Base-by-base conservation (phyloP, 2,113 vertebrate genomes). In the Dicaeum eximium region DNA sequence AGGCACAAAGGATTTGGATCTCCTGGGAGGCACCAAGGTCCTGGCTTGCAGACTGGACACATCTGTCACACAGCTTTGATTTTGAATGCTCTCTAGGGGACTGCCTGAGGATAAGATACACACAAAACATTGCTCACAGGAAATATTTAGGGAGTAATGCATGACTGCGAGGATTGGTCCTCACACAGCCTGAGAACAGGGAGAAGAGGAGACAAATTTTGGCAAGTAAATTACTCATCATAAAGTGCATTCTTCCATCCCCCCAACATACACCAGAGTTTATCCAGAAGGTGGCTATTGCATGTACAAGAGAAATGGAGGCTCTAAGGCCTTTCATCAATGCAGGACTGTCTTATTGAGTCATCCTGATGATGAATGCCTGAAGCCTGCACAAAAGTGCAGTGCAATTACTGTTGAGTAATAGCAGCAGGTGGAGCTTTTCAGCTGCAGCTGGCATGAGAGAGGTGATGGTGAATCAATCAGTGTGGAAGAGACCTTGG, bases 381-480 rank as follows among this genome's bases (percentile, higher is more conserved):
- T 80, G 74, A 90, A 95, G 60, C 38, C 71, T 83, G 62, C 25
- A 33, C 75, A 70, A 54, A 92, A 97, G 80, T 86, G 78, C 67
- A 71, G 51, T 53, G 62, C 75, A 94, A 95, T 97, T 96, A 96
- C 79, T 96, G 85, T 79, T 93, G 87, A 96, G 92, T 86, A 96
- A 93, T 88, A 92, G 87, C 93, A 85, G 93, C 93, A 92, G 85
- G 87, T 93, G 92, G 88, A 95, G 64, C 66, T 78, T 96, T 94
- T 90, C 87, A 83, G 71, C 65, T 93, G 79, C 92, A 88, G 64
- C 71, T 88, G 95, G 66, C 35, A 40, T 24, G 11, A 73, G 78
- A 95, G 67, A 80, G 47, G 33, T 2, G 1, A 62, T 67, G 25
- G 83, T 71, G 60, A 90, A 93, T 96, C 84, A 94, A 90, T 95